Evolutionary conservation across 2,797 vertebrate species (phyloP), one percentile per base, ranked within the genome.

Genomic region (Lacerta agilis): DNA sequence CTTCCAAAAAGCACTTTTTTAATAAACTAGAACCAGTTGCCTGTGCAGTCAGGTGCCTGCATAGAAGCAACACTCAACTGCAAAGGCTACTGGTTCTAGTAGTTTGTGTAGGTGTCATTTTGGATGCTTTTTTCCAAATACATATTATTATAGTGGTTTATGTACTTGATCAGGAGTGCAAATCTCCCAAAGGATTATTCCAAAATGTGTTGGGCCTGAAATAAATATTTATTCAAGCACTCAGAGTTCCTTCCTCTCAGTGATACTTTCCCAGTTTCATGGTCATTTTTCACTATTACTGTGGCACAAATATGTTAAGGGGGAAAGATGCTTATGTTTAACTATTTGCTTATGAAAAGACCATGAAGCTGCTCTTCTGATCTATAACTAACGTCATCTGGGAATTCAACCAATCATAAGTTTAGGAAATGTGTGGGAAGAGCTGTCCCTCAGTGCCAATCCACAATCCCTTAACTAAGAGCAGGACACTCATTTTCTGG

Each of bases 371-470:
- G 58, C 5, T 76, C n/a, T 77, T 23, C 83, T 69, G 73, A 58
- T 69, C 36, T 81, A 33, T n/a, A 38, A 55, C 23, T 8, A 38
- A 41, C 25, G n/a, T 4, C 27, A 84, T 69, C 43, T 58, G 58
- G 78, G 78, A 69, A 9, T 25, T 33, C 38, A 71, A 27, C 78
- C 83, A 86, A 55, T 67, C 7, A 25, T 72, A 85, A 81, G 58
- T 5, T 29, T 77, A 75, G 82, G 69, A 85, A 88, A 80, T 79
- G 76, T 23, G 55, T 85, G 77, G 82, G 83, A 80, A 41, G 38
- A 36, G 5, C 23, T 15, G 6, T 43, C 20, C 71, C 3, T n/a
- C 10, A 2, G 10, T 61, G 27, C 43, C 78, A 69, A 18, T 86
- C 49, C 83, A 58, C 27, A 27, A 81, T 41, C 18, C 43, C 66